phyloP scores from a whole-genome alignment of 2,797 vertebrate species.

The Poecile montanus region DNA sequence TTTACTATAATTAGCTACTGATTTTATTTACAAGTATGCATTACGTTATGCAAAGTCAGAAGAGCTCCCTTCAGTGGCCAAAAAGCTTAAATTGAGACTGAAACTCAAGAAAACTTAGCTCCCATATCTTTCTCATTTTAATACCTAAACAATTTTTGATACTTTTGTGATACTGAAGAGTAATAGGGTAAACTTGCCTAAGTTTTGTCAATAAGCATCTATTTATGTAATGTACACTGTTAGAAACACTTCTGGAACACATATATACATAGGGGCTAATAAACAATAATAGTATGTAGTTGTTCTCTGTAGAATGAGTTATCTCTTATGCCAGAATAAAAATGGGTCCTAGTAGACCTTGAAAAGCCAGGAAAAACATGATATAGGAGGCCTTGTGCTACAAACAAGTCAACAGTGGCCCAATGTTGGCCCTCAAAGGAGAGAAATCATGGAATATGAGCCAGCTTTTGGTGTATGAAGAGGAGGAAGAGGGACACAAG shows the following conservation, averaged over 20 bases:
- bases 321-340: not conserved
- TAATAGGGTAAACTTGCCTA: not conserved
- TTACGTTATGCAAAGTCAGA: not conserved
- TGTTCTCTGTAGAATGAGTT: not conserved
- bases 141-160: not conserved
- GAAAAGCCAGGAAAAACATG: not conserved
- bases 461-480: rapidly evolving
- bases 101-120: not conserved
- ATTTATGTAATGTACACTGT: not conserved
- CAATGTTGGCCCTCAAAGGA: not conserved
- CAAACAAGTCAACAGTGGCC: not conserved
- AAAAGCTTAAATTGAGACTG: not conserved
- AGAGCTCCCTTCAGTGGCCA: not conserved
- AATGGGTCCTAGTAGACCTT: not conserved
- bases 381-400: not conserved
- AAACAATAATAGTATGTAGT: not conserved
- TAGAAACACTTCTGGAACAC: not conserved
- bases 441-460: rapidly evolving
- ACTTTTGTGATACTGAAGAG: not conserved
- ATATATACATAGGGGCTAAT: not conserved
- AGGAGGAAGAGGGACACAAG: rapidly evolving
- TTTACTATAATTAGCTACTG: not conserved
- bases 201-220: not conserved
- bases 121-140: not conserved
- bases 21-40: not conserved